phyloP scores from a whole-genome alignment of 2,113 vertebrate genomes.

The Pangasianodon gigas region DNA sequence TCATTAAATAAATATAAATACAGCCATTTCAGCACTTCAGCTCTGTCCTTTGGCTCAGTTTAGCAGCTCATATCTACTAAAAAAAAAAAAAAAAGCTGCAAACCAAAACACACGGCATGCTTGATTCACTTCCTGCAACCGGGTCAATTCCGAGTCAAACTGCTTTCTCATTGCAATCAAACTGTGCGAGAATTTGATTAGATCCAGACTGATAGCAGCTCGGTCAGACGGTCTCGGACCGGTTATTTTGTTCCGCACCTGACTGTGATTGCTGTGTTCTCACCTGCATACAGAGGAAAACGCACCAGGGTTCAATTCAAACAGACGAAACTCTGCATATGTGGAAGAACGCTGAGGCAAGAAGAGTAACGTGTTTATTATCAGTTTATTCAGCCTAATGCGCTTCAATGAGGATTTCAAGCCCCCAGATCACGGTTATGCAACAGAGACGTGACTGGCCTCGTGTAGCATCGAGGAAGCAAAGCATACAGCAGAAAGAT shows the following conservation, averaged over 20 bases:
- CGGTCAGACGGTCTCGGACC: not conserved
- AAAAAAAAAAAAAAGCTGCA: too few species aligned
- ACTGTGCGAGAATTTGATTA: not conserved
- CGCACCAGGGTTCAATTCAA: not conserved
- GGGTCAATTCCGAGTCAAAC: too few species aligned
- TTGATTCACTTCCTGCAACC: too few species aligned
- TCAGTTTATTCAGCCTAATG: not conserved
- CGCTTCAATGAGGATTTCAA: not conserved
- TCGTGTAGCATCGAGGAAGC: not conserved
- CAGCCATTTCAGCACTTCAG: too few species aligned
- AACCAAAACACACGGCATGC: too few species aligned
- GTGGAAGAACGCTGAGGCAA: too few species aligned
- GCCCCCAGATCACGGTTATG: not conserved
- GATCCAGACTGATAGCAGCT: not conserved
- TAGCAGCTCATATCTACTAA: too few species aligned
- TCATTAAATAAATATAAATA: too few species aligned
- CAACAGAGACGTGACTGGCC: conserved; percentile 18
- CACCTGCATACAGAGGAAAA: not conserved
- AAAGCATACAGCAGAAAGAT: conserved; percentile 6
- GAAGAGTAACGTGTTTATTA: not conserved
- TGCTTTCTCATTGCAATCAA: too few species aligned
- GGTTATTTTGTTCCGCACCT: not conserved
- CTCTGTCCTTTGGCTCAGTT: too few species aligned
- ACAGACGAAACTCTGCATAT: not conserved
- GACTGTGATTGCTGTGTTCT: not conserved